phyloP scores from a whole-genome alignment of 2,113 vertebrate genomes.

The Trichechus manatus region DNA sequence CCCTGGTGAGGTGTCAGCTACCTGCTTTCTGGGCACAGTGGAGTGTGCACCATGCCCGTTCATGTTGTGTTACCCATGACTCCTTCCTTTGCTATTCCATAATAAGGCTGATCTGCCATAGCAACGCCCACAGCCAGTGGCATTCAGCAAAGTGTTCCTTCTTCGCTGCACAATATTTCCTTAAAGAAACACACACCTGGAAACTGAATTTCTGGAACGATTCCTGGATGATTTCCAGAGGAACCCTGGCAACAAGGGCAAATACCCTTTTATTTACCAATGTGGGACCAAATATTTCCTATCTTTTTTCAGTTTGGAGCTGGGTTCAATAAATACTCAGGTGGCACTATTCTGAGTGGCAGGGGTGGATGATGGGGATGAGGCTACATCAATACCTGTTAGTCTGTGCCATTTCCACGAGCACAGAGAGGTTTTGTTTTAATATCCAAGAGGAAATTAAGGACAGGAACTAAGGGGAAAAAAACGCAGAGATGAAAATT shows the following conservation, averaged over 20 bases:
- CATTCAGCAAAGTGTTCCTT: not conserved
- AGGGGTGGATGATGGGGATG: not conserved
- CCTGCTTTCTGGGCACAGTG: not conserved
- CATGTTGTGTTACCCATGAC: not conserved
- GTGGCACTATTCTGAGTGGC: not conserved
- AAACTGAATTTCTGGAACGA: conserved; percentile 23
- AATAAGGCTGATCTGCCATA: not conserved
- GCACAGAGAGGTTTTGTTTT: not conserved
- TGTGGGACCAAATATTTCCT: not conserved
- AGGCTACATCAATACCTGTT: not conserved
- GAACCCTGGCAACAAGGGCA: conserved; percentile 29
- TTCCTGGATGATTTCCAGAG: conserved; percentile 58
- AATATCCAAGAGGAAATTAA: not conserved
- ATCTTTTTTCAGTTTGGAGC: not conserved
- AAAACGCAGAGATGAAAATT: not conserved
- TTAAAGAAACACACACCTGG: conserved; percentile 71
- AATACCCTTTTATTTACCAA: conserved; percentile 50
- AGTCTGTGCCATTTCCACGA: not conserved
- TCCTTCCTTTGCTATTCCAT: conserved; percentile 36
- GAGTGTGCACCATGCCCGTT: not conserved
- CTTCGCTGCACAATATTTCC: not conserved
- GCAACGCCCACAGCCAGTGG: not conserved
- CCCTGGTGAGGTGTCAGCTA: not conserved
- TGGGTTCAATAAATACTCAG: not conserved
- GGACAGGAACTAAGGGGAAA: not conserved